Evolutionary conservation across 2,888 invertebrate species (phyloP).

Genomic region (Dendrolimus pini): DNA sequence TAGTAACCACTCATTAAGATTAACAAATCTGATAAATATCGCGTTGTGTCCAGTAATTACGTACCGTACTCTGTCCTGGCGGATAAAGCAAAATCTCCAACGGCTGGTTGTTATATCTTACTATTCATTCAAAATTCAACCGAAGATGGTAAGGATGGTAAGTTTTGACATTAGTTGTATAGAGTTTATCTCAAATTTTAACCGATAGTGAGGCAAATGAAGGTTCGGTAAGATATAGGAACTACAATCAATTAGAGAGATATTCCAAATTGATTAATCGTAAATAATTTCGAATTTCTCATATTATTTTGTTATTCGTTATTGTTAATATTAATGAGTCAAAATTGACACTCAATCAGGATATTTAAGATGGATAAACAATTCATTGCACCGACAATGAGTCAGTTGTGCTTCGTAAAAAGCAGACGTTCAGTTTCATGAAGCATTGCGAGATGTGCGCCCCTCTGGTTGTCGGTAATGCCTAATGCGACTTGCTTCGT

Average conservation of each 20-base stretch:
- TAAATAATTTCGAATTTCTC: neutral
- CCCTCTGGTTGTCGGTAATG: neutral
- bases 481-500: conserved; percentile 5
- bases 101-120: too few relatives aligned
- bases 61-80: too few relatives aligned
- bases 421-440: conserved; percentile 9
- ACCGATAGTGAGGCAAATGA: too few relatives aligned
- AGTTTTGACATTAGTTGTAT: too few relatives aligned
- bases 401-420: neutral
- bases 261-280: neutral
- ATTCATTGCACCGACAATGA: neutral
- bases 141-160: too few relatives aligned
- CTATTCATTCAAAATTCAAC: too few relatives aligned
- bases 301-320: neutral
- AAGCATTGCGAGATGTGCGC: conserved; percentile 19
- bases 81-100: too few relatives aligned
- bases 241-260: too few relatives aligned
- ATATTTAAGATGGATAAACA: neutral
- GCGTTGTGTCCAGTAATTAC: conserved; percentile 4
- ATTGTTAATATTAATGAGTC: too few relatives aligned
- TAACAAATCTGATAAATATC: conserved; percentile 15
- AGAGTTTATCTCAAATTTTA: too few relatives aligned
- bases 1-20: conserved; percentile 40
- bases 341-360: too few relatives aligned
- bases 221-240: too few relatives aligned